A percentile compares a stretch with the other conserved stretches of the same genome.
Conservation (phyloP, 92 coral and sea anemone genomes). For the Palythoa caribaeorum region DNA sequence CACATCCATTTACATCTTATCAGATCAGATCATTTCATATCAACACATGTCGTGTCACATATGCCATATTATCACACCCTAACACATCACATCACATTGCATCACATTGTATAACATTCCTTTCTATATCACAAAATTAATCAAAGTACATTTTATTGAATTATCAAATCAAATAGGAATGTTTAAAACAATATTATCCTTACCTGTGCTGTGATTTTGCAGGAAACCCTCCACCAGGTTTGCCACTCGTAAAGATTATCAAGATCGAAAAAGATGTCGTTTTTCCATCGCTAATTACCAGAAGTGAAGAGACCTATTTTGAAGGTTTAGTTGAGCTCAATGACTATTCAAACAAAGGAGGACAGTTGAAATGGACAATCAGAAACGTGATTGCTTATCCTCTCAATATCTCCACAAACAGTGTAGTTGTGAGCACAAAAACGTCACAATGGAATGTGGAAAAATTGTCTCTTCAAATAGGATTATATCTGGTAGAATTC, state of each 20-base stretch:
- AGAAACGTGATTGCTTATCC: not conserved
- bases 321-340: slow-evolving; percentile 3
- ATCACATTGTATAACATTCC: no score
- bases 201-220: not conserved
- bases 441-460: slow-evolving; percentile 23
- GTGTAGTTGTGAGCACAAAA: not conserved
- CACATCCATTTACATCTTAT: no score
- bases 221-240: not conserved
- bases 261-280: not conserved
- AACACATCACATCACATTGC: no score
- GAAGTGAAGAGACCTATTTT: not conserved
- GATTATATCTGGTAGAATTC: slow-evolving; percentile 31
- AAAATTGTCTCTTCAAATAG: not conserved
- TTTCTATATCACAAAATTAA: no score
- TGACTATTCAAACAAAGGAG: not conserved
- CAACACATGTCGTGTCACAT: no score
- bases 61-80: no score
- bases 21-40: no score
- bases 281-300: slow-evolving; percentile 5
- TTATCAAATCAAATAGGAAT: not conserved
- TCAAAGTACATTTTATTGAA: no score
- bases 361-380: not conserved
- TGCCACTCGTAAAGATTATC: slow-evolving; percentile 14
- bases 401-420: not conserved
- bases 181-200: not conserved